These are phyloP conservation scores for Halcyon smyrnensis DNA, from an alignment of 2,797 vertebrate species.

Conservation along the genomic window DNA sequence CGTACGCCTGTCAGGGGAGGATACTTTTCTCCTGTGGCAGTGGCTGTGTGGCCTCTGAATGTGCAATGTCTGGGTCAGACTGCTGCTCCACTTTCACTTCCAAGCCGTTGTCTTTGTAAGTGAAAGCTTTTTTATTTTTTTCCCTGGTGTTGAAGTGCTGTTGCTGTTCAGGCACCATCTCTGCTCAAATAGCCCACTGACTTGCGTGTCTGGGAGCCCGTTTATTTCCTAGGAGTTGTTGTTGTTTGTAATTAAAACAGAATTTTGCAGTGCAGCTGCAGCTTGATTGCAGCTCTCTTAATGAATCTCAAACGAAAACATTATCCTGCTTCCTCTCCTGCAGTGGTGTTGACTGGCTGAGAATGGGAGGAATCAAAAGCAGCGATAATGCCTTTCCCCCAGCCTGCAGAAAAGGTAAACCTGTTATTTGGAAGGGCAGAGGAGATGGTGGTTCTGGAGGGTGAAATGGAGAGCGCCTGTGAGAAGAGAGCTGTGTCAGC, in stretches of 20 bases:
- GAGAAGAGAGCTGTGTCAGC: not conserved
- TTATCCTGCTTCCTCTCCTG: not conserved
- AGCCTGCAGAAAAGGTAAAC: not conserved
- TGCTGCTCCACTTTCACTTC: not conserved
- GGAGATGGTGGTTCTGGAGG: not conserved
- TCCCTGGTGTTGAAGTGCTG: not conserved
- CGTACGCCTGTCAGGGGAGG: rapidly evolving
- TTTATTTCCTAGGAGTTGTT: not conserved
- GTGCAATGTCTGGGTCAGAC: not conserved
- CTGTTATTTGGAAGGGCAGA: not conserved
- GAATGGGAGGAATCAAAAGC: not conserved
- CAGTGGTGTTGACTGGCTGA: not conserved
- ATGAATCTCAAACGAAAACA: not conserved
- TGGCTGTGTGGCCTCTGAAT: not conserved
- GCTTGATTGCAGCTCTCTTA: not conserved
- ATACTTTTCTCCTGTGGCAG: not conserved
- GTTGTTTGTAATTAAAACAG: constrained; percentile 2
- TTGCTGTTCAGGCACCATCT: not conserved
- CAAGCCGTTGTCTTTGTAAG: not conserved
- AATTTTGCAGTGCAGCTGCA: not conserved
- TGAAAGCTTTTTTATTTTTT: not conserved
- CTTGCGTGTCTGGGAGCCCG: not conserved
- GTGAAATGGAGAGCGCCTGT: not conserved
- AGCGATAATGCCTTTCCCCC: not conserved
- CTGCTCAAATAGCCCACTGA: not conserved